A percentile compares a stretch with the other conserved stretches of the same genome.
Conservation (phyloP, 2,113 vertebrate species). For the Taxidea taxus region DNA sequence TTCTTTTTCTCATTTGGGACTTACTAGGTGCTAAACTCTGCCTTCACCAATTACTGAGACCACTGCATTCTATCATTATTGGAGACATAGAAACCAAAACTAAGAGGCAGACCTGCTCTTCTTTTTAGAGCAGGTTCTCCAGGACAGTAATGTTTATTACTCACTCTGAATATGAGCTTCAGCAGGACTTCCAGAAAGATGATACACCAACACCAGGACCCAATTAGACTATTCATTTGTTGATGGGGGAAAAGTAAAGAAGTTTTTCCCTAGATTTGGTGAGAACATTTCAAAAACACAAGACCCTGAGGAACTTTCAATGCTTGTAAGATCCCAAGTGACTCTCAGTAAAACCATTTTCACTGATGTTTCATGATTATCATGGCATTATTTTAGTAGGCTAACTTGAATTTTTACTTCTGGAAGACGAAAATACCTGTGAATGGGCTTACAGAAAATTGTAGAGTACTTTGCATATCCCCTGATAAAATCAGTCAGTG, state of each 20-base stretch:
- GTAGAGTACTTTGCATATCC: neutral
- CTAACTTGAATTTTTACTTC: neutral
- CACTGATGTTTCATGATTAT: neutral
- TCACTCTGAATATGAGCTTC: neutral
- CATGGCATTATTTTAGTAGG: neutral
- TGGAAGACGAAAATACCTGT: neutral
- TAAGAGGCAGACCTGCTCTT: neutral
- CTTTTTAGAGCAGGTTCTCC: neutral
- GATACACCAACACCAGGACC: neutral
- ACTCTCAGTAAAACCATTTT: neutral
- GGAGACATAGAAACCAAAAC: neutral
- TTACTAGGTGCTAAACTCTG: neutral
- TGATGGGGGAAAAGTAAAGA: neutral
- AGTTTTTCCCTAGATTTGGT: neutral
- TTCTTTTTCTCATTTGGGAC: neutral
- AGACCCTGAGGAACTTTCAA: neutral
- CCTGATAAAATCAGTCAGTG: neutral
- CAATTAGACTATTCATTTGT: neutral
- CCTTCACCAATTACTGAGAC: neutral
- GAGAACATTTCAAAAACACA: neutral
- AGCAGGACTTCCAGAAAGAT: neutral
- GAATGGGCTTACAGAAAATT: neutral
- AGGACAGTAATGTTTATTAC: neutral
- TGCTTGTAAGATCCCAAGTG: neutral
- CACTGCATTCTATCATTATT: neutral